phyloP scores from a whole-genome alignment of 2,888 invertebrate species.

The Synergus laeviventris region DNA sequence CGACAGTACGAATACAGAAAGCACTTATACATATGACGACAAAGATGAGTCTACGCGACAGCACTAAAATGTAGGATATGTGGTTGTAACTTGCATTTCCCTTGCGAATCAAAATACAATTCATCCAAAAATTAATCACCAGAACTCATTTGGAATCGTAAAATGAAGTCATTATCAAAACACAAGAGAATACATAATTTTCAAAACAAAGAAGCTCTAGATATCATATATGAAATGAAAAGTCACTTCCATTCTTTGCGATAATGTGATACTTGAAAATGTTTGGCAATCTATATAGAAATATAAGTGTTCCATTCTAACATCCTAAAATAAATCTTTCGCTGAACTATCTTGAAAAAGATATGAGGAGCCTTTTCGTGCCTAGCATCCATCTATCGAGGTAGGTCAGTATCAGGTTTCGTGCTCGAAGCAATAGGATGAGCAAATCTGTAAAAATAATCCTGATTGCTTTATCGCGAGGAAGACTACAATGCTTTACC shows the following conservation, averaged over 20 bases:
- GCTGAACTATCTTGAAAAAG: background rate
- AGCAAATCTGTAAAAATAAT: slow-evolving; percentile 35
- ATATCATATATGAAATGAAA: no score
- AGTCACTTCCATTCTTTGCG: no score
- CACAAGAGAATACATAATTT: background rate
- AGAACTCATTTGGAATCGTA: background rate
- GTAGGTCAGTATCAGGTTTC: slow-evolving; percentile 24
- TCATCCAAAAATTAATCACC: slow-evolving; percentile 27
- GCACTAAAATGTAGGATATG: slow-evolving; percentile 37
- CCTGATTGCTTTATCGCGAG: slow-evolving; percentile 40
- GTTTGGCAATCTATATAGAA: background rate
- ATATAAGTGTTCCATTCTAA: background rate
- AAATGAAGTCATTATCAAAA: background rate
- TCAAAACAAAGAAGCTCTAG: background rate
- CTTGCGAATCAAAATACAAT: slow-evolving; percentile 9
- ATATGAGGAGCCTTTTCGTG: slow-evolving; percentile 35
- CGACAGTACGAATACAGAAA: slow-evolving; percentile 35
- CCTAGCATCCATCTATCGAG: slow-evolving; percentile 26
- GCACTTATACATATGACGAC: slow-evolving; percentile 32
- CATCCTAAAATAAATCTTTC: slow-evolving; percentile 6
- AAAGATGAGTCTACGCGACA: slow-evolving; percentile 30
- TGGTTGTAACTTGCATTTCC: slow-evolving; percentile 34
- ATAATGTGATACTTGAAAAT: background rate
- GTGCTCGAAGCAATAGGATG: slow-evolving; percentile 37
- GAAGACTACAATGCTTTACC: slow-evolving; percentile 36